Conservation (phyloP, 1,140 invertebrate species). For the Monochamus saltuarius region DNA sequence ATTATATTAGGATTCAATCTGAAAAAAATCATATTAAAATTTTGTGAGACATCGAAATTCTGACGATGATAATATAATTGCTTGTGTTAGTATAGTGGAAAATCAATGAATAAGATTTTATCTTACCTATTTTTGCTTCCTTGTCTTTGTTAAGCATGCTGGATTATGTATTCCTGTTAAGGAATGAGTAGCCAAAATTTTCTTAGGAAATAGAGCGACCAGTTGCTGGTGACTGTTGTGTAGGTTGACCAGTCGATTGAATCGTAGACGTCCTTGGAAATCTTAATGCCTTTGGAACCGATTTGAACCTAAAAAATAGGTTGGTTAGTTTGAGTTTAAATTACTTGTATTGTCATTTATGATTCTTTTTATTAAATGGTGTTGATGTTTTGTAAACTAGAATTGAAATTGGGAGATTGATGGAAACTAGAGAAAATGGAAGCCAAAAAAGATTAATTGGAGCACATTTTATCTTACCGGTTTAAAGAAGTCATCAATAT, state of each 20-base stretch:
- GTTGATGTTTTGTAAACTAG: no score
- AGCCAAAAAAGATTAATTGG: no score
- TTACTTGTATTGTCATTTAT: no score
- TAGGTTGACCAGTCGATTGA: constrained; percentile 49
- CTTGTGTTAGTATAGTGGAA: no score
- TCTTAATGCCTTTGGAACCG: constrained; percentile 49
- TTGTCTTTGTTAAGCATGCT: constrained; percentile 26
- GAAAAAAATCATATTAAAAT: constrained; percentile 10
- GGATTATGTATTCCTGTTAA: constrained; percentile 54
- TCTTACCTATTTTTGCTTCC: constrained; percentile 28
- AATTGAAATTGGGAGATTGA: no score
- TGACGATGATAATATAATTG: no score
- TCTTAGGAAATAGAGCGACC: constrained; percentile 46
- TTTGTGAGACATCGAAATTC: no score
- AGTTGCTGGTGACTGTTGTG: constrained; percentile 51
- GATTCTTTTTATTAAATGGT: no score
- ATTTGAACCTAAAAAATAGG: constrained; percentile 33
- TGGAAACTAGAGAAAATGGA: no score
- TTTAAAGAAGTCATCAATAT: no score
- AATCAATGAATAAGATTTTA: background rate
- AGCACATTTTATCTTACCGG: no score
- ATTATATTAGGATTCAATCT: constrained; percentile 50
- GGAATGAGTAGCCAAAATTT: constrained; percentile 51
- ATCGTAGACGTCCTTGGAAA: constrained; percentile 45
- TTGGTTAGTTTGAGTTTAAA: no score